Conservation (phyloP, 2,888 invertebrate genomes). For the Ichneumoninae sp. region DNA sequence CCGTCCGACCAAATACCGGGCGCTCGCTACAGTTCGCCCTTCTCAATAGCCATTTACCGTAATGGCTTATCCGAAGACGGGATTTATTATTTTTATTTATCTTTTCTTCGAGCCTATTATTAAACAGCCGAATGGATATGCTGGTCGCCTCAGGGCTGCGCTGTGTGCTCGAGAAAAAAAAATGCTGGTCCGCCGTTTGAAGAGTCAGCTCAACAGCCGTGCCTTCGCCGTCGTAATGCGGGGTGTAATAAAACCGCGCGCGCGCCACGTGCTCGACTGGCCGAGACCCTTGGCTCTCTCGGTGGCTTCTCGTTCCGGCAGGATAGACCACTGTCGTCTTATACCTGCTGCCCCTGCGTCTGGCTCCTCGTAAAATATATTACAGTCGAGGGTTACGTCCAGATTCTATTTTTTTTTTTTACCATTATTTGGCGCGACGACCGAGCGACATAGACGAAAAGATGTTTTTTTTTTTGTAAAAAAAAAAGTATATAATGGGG, state of each 20-base stretch:
- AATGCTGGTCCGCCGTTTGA: constrained; percentile 61
- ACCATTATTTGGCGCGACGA: neutral
- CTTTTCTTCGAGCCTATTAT: constrained; percentile 36
- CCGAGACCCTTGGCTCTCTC: constrained; percentile 51
- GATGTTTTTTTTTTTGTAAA: constrained; percentile 8
- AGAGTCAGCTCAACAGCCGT: constrained; percentile 29
- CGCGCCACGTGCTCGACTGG: constrained; percentile 62
- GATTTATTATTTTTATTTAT: constrained; percentile 47
- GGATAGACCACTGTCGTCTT: constrained; percentile 3
- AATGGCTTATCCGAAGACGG: constrained; percentile 42
- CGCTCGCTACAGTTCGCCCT: constrained; percentile 34
- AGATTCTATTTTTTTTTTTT: neutral
- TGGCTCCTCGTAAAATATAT: constrained; percentile 51
- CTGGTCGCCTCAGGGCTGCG: constrained; percentile 38
- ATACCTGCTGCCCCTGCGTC: constrained; percentile 45
- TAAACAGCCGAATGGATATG: constrained; percentile 56
- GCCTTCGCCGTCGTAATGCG: constrained; percentile 24
- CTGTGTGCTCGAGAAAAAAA: constrained; percentile 12
- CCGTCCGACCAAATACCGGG: constrained; percentile 6
- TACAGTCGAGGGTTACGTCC: constrained; percentile 25
- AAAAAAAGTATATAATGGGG: neutral
- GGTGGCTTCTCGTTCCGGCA: neutral
- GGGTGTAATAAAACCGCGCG: constrained; percentile 62
- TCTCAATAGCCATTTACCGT: constrained; percentile 33
- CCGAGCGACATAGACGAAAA: constrained; percentile 23